Conservation (phyloP, 1,140 invertebrate species). For the Achatina immaculata region DNA sequence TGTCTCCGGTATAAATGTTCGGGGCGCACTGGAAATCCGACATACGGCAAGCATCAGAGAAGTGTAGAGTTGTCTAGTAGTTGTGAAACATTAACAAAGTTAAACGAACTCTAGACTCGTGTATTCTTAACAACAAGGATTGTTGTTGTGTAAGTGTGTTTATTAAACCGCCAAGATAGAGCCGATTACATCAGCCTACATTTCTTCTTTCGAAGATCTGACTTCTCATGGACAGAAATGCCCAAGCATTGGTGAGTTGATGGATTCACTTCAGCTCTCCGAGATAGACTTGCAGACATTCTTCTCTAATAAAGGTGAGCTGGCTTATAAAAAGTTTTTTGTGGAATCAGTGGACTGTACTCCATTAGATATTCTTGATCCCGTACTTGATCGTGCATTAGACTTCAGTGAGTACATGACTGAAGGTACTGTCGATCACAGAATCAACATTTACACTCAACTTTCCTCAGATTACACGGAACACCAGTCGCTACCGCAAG, state of each 20-base stretch:
- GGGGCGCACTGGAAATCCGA: conserved; percentile 3
- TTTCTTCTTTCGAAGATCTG: conserved; percentile 45
- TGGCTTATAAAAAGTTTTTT: conserved; percentile 30
- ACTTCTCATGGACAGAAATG: conserved; percentile 26
- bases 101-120: background rate
- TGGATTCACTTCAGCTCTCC: conserved; percentile 48
- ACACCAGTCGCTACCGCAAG: conserved; percentile 30
- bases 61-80: background rate
- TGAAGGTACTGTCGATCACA: background rate
- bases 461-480: conserved; percentile 32
- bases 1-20: background rate
- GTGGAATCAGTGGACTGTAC: conserved; percentile 35
- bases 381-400: conserved; percentile 15
- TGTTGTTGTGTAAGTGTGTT: background rate
- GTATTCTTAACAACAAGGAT: background rate
- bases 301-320: conserved; percentile 37
- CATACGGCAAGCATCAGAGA: background rate
- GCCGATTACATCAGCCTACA: conserved; percentile 34
- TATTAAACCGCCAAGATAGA: conserved; percentile 50
- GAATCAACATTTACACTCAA: conserved; percentile 34
- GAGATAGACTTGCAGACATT: conserved; percentile 43
- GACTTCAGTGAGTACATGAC: conserved; percentile 26
- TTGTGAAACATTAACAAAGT: background rate
- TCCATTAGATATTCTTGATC: conserved; percentile 25
- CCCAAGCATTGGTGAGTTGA: conserved; percentile 45